Evolutionary conservation across 2,888 invertebrate genomes (phyloP), one percentile per base, ranked within the genome.

Genomic region (Galeopsomyia nigrocyanea): DNA sequence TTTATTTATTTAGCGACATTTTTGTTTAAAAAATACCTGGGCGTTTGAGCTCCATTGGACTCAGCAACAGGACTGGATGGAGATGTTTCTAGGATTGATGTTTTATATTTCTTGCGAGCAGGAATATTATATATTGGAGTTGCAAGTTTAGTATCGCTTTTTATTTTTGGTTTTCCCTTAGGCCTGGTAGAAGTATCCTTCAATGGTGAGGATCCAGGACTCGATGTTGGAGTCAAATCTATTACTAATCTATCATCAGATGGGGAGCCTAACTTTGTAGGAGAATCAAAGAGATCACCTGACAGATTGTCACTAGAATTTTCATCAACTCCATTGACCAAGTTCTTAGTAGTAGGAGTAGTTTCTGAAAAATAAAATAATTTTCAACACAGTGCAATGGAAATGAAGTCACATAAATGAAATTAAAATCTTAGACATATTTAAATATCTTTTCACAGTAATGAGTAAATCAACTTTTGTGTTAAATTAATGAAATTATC

Each of bases 71-170:
- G 2, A 16, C 2, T 47, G 14, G 14, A 9, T 21, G 47, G 6
- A 3, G 0, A 0, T 13, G 7, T 39, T 39, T 7, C 7, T 9
- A 13, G 39, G 7, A 3, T 39, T 39, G 39, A 13, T 39, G 2
- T 39, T 39, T 39, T 1, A 47, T 10, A 26, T 57, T 53, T 58
- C 14, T 67, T 62, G 16, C 31, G 3, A 7, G 0, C 13, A 53
- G 67, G n/a, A 47, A 61, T 21, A 57, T 47, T 14, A 39, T 39
- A 39, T 13, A 78, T 61, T 9, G 71, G 74, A 17, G 71, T 75
- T 1, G 78, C 71, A 3, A 79, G 65, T 50, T 77, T 53, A 64
- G 67, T 63, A 22, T 77, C 75, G 0, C 57, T 68, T n/a, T 68
- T 74, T 49, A 80, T 77, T 68, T 62, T 74, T 26, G 65, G 63